These are phyloP conservation scores for Colletes collaris DNA, from an alignment of 2,888 invertebrate genomes.

Conservation along the genomic window DNA sequence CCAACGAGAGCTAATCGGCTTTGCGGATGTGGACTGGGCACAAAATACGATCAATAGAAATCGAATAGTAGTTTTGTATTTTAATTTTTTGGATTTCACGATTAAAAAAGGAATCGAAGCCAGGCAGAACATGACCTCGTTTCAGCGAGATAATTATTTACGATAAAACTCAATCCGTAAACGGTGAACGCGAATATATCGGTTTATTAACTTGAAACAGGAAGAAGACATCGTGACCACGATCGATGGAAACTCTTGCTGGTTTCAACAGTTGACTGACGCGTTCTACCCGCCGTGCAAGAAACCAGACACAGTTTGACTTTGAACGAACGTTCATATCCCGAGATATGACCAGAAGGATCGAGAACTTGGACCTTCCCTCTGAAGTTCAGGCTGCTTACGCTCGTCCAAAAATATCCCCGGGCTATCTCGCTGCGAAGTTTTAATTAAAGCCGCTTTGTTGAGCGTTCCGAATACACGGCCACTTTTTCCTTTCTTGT, in stretches of 20 bases:
- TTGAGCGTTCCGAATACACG: conserved; percentile 36
- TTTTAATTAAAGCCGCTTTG: conserved; percentile 67
- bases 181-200: neutral
- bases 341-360: conserved; percentile 20
- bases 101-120: too few species aligned
- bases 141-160: too few species aligned
- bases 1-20: too few species aligned
- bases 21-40: too few species aligned
- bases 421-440: conserved; percentile 52
- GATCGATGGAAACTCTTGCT: neutral
- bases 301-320: conserved; percentile 9
- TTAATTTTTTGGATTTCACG: too few species aligned
- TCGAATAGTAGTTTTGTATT: too few species aligned
- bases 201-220: neutral
- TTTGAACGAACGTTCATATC: conserved; percentile 34
- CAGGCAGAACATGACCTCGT: too few species aligned
- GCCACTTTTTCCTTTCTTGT: conserved; percentile 23
- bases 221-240: neutral
- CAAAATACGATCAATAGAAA: too few species aligned
- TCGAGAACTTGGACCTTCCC: conserved; percentile 2
- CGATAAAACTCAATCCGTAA: too few species aligned
- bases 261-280: neutral
- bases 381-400: conserved; percentile 24
- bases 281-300: neutral
- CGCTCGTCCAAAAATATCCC: conserved; percentile 46